phyloP scores from a whole-genome alignment of 2,888 invertebrate genomes.

The Drosophila nigritarsus region DNA sequence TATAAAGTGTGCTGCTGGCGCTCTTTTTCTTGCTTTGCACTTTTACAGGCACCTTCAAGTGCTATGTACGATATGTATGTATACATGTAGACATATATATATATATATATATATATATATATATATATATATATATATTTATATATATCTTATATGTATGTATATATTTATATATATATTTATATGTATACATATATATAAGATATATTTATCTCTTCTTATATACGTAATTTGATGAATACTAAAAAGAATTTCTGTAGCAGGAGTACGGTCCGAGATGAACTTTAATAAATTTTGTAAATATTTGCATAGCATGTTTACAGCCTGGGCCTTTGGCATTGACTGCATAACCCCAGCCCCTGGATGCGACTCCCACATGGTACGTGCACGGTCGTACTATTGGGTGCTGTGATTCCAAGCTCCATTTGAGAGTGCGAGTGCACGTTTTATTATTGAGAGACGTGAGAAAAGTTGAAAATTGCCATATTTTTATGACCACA shows the following conservation, averaged over 20 bases:
- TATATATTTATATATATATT: not conserved
- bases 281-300: constrained; percentile 72
- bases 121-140: not conserved
- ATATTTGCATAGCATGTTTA: constrained; percentile 71
- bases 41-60: constrained; percentile 45
- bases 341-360: constrained; percentile 23
- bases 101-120: not conserved
- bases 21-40: constrained; percentile 40
- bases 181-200: too few relatives aligned
- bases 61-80: constrained; percentile 11
- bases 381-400: constrained; percentile 57
- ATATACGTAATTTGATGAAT: constrained; percentile 44
- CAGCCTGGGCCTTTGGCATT: constrained; percentile 57
- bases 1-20: constrained; percentile 47
- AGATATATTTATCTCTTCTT: not conserved
- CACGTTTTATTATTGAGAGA: constrained; percentile 73
- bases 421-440: constrained; percentile 53
- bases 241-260: constrained; percentile 26
- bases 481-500: constrained; percentile 75
- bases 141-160: not conserved
- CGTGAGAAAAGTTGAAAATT: constrained; percentile 75
- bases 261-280: constrained; percentile 48
- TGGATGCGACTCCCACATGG: constrained; percentile 40
- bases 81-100: not conserved
- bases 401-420: constrained; percentile 64